Percentiles rank a stretch among this genome's conserved stretches.
These are phyloP conservation scores for Cremastobaeus sp. DNA, from an alignment of 2,888 invertebrate species.

Conservation along the genomic window DNA sequence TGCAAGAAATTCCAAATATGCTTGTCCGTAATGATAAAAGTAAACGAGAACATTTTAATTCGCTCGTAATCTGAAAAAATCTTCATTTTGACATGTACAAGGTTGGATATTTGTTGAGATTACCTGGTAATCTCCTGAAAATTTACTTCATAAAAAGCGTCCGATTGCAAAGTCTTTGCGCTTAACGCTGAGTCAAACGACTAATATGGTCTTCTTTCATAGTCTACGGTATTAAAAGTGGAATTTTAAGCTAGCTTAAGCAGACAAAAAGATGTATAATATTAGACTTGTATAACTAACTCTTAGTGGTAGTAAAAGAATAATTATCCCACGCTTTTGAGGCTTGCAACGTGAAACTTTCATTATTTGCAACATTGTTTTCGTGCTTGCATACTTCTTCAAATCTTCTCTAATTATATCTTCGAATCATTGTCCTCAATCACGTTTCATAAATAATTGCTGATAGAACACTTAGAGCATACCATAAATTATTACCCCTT, in stretches of 20 bases:
- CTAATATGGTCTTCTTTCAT: conserved; percentile 52
- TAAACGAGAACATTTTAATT: conserved; percentile 19
- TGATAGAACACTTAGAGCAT: too few relatives aligned
- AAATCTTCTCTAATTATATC: too few relatives aligned
- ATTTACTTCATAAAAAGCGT: conserved; percentile 56
- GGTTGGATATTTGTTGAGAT: conserved; percentile 47
- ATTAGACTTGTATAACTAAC: conserved; percentile 31
- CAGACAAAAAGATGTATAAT: conserved; percentile 46
- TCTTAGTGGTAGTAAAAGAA: conserved; percentile 33
- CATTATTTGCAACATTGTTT: too few relatives aligned
- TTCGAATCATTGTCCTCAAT: too few relatives aligned
- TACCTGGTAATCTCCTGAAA: conserved; percentile 51
- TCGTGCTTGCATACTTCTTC: too few relatives aligned
- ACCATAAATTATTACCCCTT: too few relatives aligned
- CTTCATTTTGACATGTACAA: conserved; percentile 39
- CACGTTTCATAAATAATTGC: too few relatives aligned
- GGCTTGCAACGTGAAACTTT: too few relatives aligned
- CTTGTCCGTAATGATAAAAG: conserved; percentile 11
- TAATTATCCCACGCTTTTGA: too few relatives aligned
- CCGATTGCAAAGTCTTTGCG: conserved; percentile 40
- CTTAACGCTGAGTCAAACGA: conserved; percentile 47
- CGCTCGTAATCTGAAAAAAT: conserved; percentile 36
- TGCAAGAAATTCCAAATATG: too few relatives aligned
- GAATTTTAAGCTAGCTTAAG: conserved; percentile 51
- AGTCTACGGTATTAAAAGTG: conserved; percentile 37